Percentiles rank a stretch among this genome's conserved stretches.
phyloP scores from a whole-genome alignment of 2,113 vertebrate species.

The Danio rerio region GRCz12tu NC_133176.1:52510501-52511000 shows the following conservation, averaged over 20 bases:
- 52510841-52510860: slow-evolving; percentile 30
- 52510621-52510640: no score
- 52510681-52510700: neutral
- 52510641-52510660: no score
- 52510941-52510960: slow-evolving; percentile 20
- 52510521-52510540: no score
- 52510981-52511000: neutral
- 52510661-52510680: neutral
- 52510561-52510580: no score
- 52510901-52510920: slow-evolving; percentile 26
- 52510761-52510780: slow-evolving; percentile 23
- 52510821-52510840: neutral
- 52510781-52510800: slow-evolving; percentile 17
- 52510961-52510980: slow-evolving; percentile 11
- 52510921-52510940: neutral
- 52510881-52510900: slow-evolving; percentile 1
- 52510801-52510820: neutral
- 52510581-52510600: no score
- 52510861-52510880: slow-evolving; percentile 13
- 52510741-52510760: slow-evolving; percentile 21
- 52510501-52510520: no score
- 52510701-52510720: neutral
- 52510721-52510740: neutral
- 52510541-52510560: no score
- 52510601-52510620: no score